Evolutionary conservation across 2,888 invertebrate species (phyloP).

Genomic region (Drosophila formosana): DNA sequence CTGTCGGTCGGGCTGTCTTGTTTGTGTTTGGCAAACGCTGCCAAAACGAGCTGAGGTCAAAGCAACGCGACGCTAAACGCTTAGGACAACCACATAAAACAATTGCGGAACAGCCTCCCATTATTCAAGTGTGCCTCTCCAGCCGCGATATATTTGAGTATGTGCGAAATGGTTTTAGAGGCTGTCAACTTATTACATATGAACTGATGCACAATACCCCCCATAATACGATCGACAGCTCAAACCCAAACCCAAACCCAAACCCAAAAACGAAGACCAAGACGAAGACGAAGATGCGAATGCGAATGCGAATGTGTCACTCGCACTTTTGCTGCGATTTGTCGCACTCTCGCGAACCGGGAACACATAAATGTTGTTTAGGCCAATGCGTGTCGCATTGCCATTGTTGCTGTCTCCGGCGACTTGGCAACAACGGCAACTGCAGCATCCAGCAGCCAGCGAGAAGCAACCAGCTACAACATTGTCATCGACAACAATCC

Average conservation of each 20-base stretch:
- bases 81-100: slow-evolving; percentile 46
- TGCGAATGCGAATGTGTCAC: slow-evolving; percentile 4
- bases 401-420: slow-evolving; percentile 6
- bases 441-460: slow-evolving; percentile 1
- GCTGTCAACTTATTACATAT: slow-evolving; percentile 22
- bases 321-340: slow-evolving; percentile 19
- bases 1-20: slow-evolving; percentile 25
- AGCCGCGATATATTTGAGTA: slow-evolving; percentile 6
- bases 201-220: neutral
- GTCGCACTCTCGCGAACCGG: slow-evolving; percentile 30
- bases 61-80: slow-evolving; percentile 42
- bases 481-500: slow-evolving; percentile 19
- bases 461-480: slow-evolving; percentile 1
- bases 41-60: slow-evolving; percentile 55
- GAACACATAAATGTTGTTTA: slow-evolving; percentile 27
- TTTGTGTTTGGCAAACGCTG: slow-evolving; percentile 55
- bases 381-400: slow-evolving; percentile 15
- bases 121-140: slow-evolving; percentile 35
- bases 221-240: neutral
- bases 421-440: slow-evolving; percentile 11
- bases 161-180: slow-evolving; percentile 34
- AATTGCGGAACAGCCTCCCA: slow-evolving; percentile 68
- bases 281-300: slow-evolving; percentile 7
- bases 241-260: neutral
- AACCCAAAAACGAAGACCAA: too few relatives aligned